A percentile compares a stretch with the other conserved stretches of the same genome.
These are phyloP conservation scores for Panonychus citri DNA, from an alignment of 1,140 invertebrate species.

Conservation along the genomic window DNA sequence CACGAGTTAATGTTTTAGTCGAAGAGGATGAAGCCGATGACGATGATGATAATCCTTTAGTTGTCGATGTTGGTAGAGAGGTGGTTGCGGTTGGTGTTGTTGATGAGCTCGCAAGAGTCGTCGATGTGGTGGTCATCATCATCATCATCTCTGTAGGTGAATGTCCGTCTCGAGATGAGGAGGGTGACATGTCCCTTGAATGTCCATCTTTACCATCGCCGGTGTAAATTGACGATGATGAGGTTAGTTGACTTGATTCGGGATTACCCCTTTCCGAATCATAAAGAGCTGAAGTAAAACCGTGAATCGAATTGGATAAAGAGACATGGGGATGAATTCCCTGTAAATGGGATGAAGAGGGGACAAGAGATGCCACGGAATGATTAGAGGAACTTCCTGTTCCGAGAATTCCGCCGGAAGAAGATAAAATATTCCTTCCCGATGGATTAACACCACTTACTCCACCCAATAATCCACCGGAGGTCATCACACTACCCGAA, in stretches of 20 bases:
- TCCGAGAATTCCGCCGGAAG: not conserved
- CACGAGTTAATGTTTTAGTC: no score
- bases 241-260: slow-evolving; percentile 1
- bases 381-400: not conserved
- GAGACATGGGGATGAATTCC: no score
- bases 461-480: not conserved
- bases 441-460: no score
- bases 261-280: not conserved
- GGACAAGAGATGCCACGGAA: not conserved
- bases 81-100: not conserved
- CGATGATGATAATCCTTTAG: not conserved
- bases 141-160: not conserved
- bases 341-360: not conserved
- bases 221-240: not conserved
- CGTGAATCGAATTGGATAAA: no score
- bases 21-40: slow-evolving; percentile 20
- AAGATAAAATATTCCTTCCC: not conserved
- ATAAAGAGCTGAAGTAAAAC: not conserved
- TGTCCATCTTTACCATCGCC: not conserved
- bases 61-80: not conserved
- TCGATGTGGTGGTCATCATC: not conserved
- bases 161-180: not conserved
- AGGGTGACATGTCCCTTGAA: not conserved
- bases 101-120: not conserved
- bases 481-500: not conserved